Conservation (phyloP, 2,888 invertebrate genomes). For the Leptarthrus brevirostris region DNA sequence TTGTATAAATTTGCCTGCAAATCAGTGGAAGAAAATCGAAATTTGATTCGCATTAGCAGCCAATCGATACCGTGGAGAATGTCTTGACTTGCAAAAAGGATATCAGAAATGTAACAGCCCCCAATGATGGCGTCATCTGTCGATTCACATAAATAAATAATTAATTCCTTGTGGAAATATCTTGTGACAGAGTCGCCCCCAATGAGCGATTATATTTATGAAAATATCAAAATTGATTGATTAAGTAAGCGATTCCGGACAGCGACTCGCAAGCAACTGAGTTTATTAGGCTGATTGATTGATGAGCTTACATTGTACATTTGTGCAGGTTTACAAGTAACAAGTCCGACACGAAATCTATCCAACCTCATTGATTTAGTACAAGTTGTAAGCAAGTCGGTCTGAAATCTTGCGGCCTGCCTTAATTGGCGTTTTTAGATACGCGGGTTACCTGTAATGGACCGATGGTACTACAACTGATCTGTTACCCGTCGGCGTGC, state of each 20-base stretch:
- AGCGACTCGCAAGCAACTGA: conserved; percentile 23
- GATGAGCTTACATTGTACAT: conserved; percentile 22
- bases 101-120: too few relatives aligned
- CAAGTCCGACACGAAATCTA: background rate
- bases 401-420: background rate
- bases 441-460: conserved; percentile 24
- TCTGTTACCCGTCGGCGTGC: background rate
- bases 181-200: background rate
- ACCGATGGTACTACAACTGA: background rate
- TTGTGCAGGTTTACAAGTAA: background rate
- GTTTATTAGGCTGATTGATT: conserved; percentile 40
- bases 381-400: background rate
- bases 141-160: background rate
- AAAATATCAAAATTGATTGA: conserved; percentile 29
- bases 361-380: background rate
- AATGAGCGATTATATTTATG: conserved; percentile 33
- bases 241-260: conserved; percentile 28
- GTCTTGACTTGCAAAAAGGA: too few relatives aligned
- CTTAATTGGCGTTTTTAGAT: conserved; percentile 35
- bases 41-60: too few relatives aligned
- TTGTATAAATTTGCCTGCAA: too few relatives aligned
- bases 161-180: conserved; percentile 9
- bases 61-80: too few relatives aligned
- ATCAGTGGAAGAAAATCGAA: too few relatives aligned
- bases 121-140: background rate